Base-by-base conservation (phyloP, 2,113 vertebrate genomes). In the Pseudorhombus dupliciocellatus region DNA sequence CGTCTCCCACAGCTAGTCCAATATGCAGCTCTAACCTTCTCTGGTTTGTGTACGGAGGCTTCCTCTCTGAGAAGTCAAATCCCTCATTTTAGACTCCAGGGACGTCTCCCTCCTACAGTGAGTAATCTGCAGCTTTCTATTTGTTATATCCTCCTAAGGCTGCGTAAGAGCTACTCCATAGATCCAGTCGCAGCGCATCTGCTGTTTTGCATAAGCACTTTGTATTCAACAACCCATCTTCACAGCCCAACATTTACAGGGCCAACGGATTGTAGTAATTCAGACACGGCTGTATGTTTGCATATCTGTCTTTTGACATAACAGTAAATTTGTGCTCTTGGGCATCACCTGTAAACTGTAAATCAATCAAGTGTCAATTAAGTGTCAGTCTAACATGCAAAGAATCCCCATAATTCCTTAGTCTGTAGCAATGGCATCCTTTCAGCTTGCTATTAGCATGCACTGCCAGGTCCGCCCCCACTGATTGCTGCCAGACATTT, bases 111-210 rank as follows among this genome's bases (percentile, higher is more conserved):
- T 84, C 70, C 85, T 57, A 77, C 78, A 25, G 75, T 66, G 72
- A 79, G 60, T 86, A 90, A 92, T 91, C 85, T 90, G 60, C 60
- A 78, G 73, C 80, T 83, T 87, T 89, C 70, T 83, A 55, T 90
- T 89, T 88, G 79, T 84, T 84, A 79, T 76, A 83, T 86, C 83
- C 73, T 83, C 79, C 75, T 81, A 67, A 84, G 75, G 77, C 79
- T 63, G 40, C 76, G 74, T 81, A 84, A 88, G 75, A 88, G 75
- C 73, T 72, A 48, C 59, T 65, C 26, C 15, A 64, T 80, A 84
- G 73, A 85, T 87, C 56, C 75, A 76, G 69, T 37, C 60, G 70
- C 31, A 1, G 65, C 68, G 61, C 70, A 79, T 86, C 83, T 76
- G 46, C 78, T 81, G 70, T 69, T 90, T 89, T 88, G 84, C 87